phyloP scores from a whole-genome alignment of 2,888 invertebrate genomes.

The Caenorhabditis sp. region DNA sequence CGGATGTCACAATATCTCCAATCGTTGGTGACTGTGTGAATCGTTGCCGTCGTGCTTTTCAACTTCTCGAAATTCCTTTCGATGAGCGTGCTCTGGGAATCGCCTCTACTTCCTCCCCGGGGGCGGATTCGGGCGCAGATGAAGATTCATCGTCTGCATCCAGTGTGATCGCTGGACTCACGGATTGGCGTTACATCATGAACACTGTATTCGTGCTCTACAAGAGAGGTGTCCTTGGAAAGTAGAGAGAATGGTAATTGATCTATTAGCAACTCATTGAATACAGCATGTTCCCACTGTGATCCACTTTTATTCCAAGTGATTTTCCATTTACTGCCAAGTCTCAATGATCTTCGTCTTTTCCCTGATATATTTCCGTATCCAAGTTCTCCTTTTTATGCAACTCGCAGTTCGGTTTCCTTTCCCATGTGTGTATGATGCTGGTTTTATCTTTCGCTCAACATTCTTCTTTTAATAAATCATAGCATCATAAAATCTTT shows the following conservation, averaged over 20 bases:
- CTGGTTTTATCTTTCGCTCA: conserved; percentile 28
- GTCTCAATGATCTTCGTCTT: not conserved
- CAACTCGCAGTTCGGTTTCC: not conserved
- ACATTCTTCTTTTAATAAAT: not conserved
- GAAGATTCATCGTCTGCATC: conserved; percentile 34
- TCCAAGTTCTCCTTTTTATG: not conserved
- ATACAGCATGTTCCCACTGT: not conserved
- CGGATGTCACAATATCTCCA: conserved; percentile 27
- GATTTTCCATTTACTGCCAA: not conserved
- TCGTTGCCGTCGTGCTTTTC: conserved; percentile 47
- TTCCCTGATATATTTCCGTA: not conserved
- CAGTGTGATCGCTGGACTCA: conserved; percentile 35
- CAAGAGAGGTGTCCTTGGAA: conserved; percentile 39
- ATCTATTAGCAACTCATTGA: not conserved
- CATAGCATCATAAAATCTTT: not conserved
- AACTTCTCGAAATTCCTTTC: conserved; percentile 45
- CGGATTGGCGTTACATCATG: conserved; percentile 64
- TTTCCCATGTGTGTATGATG: conserved; percentile 19
- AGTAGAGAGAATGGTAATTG: not conserved
- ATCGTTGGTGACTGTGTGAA: conserved; percentile 40
- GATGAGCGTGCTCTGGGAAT: conserved; percentile 55
- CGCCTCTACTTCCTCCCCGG: conserved; percentile 11
- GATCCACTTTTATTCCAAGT: not conserved
- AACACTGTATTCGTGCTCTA: conserved; percentile 56
- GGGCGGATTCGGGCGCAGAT: conserved; percentile 17